Percentiles rank a stretch among this genome's conserved stretches.
phyloP scores from a whole-genome alignment of 2,113 vertebrate genomes.

The Clarias batrachus region DNA sequence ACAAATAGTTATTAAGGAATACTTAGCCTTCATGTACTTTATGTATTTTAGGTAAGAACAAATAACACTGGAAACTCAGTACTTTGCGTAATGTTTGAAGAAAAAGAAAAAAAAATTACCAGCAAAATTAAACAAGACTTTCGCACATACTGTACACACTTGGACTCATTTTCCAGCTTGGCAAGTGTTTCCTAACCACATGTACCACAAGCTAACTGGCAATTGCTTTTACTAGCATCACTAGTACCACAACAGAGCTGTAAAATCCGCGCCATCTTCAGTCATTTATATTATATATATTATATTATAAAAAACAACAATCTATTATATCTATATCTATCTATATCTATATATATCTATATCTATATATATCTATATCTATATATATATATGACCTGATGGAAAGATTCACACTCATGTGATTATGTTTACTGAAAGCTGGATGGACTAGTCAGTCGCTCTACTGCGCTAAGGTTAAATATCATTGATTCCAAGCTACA shows the following conservation, averaged over 20 bases:
- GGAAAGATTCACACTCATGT: constrained; percentile 6
- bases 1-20: not conserved
- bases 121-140: not conserved
- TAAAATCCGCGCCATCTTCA: not conserved
- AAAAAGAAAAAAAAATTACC: not conserved
- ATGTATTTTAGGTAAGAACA: not conserved
- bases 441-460: not conserved
- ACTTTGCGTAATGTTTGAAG: not conserved
- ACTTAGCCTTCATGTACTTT: not conserved
- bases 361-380: no score
- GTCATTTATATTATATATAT: not conserved
- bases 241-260: not conserved
- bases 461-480: constrained; percentile 15
- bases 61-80: not conserved
- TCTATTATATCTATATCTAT: not conserved
- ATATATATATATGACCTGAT: not conserved
- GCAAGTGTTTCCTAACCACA: constrained; percentile 13
- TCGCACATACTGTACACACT: not conserved
- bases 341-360: no score
- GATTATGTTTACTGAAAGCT: not conserved
- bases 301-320: not conserved
- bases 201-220: constrained; percentile 20
- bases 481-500: not conserved
- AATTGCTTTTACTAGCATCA: not conserved
- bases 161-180: constrained; percentile 24